phyloP scores from a whole-genome alignment of 2,113 vertebrate genomes.

The Chionis minor region DNA sequence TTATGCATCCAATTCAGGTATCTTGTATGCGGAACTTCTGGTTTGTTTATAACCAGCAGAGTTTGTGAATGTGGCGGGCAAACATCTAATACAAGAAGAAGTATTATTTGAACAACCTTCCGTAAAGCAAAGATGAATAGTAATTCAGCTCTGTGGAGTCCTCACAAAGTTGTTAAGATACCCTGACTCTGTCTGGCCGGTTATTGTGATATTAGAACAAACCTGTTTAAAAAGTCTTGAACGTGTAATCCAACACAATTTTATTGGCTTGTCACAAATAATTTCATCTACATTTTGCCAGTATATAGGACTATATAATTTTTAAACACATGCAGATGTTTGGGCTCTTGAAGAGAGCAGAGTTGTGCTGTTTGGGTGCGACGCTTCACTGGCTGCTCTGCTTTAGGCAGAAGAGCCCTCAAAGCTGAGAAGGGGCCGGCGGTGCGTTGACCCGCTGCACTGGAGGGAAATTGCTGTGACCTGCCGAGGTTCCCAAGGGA shows the following conservation, averaged over 20 bases:
- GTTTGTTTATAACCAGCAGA: background rate
- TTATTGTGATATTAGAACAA: background rate
- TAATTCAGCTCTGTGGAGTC: background rate
- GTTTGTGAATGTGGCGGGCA: background rate
- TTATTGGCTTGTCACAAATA: background rate
- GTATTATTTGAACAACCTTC: background rate
- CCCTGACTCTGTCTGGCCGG: background rate
- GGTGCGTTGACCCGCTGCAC: background rate
- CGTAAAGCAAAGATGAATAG: background rate
- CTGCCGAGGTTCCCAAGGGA: background rate
- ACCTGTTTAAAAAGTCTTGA: background rate
- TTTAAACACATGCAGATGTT: background rate
- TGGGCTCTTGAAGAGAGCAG: background rate
- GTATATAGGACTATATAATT: background rate
- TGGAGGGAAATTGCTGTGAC: background rate
- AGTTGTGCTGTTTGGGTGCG: background rate
- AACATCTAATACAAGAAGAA: background rate
- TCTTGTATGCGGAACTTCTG: rapidly evolving
- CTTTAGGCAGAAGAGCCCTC: background rate
- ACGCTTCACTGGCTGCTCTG: background rate
- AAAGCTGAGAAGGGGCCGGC: background rate
- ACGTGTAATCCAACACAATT: background rate
- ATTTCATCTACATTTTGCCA: background rate
- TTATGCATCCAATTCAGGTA: background rate
- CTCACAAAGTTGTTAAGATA: background rate